These are phyloP conservation scores for Balearica regulorum DNA, from an alignment of 2,797 vertebrate genomes.

Conservation along the genomic window DNA sequence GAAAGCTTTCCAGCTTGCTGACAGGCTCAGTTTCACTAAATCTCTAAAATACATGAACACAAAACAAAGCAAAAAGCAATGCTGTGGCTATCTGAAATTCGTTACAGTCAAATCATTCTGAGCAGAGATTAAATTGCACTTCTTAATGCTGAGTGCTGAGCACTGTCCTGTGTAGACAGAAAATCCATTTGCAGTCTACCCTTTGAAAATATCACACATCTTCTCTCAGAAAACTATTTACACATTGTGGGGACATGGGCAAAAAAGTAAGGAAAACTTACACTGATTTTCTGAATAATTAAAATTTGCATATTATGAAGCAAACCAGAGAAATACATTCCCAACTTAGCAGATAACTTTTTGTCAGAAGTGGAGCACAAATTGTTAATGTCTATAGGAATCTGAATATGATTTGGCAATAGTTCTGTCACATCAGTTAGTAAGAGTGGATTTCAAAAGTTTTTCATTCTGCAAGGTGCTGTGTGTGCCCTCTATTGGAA, in stretches of 20 bases:
- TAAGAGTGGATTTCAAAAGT: neutral
- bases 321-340: neutral
- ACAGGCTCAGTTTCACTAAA: neutral
- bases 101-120: neutral
- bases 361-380: neutral
- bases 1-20: neutral
- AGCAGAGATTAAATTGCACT: neutral
- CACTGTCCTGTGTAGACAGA: neutral
- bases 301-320: neutral
- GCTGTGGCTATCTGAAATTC: neutral
- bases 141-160: neutral
- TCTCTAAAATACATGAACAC: neutral
- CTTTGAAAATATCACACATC: neutral
- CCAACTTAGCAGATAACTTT: neutral
- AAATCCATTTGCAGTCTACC: neutral
- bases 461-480: neutral
- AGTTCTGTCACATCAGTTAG: neutral
- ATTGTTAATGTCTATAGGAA: neutral
- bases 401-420: neutral
- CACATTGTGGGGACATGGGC: neutral
- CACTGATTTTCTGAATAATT: neutral
- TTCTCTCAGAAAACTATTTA: neutral
- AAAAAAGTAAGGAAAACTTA: neutral
- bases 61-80: neutral
- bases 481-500: slow-evolving; percentile 13